Evolutionary conservation across 1,140 invertebrate species (phyloP).

Genomic region (roundworm (Caenorhabditis elegans)): DNA sequence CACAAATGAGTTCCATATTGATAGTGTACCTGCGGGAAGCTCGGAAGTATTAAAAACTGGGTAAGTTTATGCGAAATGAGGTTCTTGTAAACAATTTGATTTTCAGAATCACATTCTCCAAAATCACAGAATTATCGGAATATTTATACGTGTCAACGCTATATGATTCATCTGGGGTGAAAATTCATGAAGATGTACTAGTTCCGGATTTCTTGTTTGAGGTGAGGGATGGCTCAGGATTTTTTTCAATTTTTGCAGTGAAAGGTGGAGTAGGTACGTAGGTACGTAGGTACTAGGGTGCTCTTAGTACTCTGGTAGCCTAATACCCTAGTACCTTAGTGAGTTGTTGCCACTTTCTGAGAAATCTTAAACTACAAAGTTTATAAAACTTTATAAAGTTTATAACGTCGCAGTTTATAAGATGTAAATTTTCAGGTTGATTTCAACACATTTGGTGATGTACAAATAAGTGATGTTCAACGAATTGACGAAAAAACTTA

Average conservation of each 20-base stretch:
- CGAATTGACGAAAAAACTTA: slow-evolving; percentile 9
- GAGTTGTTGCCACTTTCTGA: too few species aligned
- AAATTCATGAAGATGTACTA: slow-evolving; percentile 28
- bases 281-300: too few species aligned
- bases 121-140: not conserved
- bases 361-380: not conserved
- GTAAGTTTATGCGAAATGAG: not conserved
- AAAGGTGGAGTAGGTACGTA: too few species aligned
- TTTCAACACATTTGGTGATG: not conserved
- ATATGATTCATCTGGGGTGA: not conserved
- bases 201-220: not conserved
- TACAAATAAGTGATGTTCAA: not conserved
- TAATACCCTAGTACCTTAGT: too few species aligned
- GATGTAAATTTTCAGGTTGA: slow-evolving; percentile 27
- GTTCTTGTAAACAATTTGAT: not conserved
- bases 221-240: not conserved
- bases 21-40: not conserved
- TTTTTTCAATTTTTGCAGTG: too few species aligned
- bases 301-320: too few species aligned
- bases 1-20: not conserved
- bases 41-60: not conserved
- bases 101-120: not conserved
- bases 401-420: too few species aligned
- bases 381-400: too few species aligned
- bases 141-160: not conserved